Percentiles rank a stretch among this genome's conserved stretches.
Evolutionary conservation across 1,140 invertebrate genomes (phyloP).

Genomic region (Drosophila burlai): DNA sequence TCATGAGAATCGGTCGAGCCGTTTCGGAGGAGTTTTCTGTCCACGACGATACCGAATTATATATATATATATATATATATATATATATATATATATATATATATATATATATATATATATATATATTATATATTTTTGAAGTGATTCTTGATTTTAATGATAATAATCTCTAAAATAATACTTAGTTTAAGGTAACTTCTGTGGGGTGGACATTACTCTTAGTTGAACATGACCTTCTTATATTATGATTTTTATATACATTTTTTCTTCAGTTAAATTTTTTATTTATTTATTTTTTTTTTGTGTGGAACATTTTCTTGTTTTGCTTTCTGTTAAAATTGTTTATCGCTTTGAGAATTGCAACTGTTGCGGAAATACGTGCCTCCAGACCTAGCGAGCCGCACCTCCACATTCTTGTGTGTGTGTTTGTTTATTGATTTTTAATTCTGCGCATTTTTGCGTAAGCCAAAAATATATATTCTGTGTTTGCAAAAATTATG

Average conservation of each 20-base stretch:
- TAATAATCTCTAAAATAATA: no score
- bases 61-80: no score
- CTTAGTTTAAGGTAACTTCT: neutral
- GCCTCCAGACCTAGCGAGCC: slow-evolving; percentile 12
- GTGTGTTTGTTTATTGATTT: slow-evolving; percentile 72
- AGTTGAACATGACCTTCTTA: neutral
- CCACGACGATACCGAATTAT: no score
- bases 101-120: no score
- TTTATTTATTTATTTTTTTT: slow-evolving; percentile 19
- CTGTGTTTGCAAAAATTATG: slow-evolving; percentile 24
- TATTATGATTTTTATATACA: slow-evolving; percentile 7
- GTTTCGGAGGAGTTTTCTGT: no score
- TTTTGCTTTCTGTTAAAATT: slow-evolving; percentile 63
- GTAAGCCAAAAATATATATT: slow-evolving; percentile 40
- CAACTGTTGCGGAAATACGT: slow-evolving; percentile 77
- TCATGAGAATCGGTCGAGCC: no score
- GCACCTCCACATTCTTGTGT: neutral
- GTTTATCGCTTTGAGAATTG: slow-evolving; percentile 67
- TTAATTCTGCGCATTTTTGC: slow-evolving; percentile 61
- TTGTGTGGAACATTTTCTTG: slow-evolving; percentile 20
- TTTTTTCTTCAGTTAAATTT: slow-evolving; percentile 3
- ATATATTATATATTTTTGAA: no score
- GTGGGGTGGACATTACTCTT: neutral
- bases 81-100: no score
- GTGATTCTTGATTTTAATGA: no score